Percentiles rank a stretch among this genome's conserved stretches.
Conservation (phyloP, 2,113 vertebrate species). For the Alectura lathami region DNA sequence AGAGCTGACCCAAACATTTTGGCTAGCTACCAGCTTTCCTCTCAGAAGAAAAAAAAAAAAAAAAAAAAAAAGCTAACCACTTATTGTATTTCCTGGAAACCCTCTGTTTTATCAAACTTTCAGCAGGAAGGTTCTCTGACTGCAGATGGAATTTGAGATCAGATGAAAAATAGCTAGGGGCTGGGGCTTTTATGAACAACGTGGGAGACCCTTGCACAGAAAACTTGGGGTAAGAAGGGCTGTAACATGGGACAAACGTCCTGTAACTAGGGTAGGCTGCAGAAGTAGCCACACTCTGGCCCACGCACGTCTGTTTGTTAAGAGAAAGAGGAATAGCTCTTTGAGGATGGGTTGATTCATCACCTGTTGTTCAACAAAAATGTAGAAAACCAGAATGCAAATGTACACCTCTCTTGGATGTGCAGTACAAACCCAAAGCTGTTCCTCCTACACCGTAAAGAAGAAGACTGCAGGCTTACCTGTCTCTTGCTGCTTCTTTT, state of each 20-base stretch:
- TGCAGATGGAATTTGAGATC: neutral
- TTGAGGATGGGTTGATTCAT: neutral
- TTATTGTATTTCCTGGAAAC: constrained; percentile 17
- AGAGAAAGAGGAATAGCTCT: neutral
- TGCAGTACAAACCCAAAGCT: neutral
- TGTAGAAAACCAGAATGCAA: neutral
- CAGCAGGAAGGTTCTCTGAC: neutral
- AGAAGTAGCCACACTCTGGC: neutral
- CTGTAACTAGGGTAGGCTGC: neutral
- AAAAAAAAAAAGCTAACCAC: neutral
- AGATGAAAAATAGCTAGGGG: neutral
- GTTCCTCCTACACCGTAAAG: neutral
- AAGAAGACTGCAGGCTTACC: neutral
- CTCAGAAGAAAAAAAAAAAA: neutral
- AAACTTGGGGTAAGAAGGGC: neutral
- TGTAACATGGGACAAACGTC: neutral
- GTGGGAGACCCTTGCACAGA: neutral
- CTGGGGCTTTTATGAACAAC: neutral
- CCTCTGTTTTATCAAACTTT: neutral
- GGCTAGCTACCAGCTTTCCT: neutral
- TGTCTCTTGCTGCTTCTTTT: neutral
- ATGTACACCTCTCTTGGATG: neutral
- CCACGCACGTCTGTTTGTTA: rapidly evolving
- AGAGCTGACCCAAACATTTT: neutral
- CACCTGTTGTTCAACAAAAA: neutral